These are phyloP conservation scores for Carassius carassius DNA, from an alignment of 2,113 vertebrate species.

Conservation along the genomic window DNA sequence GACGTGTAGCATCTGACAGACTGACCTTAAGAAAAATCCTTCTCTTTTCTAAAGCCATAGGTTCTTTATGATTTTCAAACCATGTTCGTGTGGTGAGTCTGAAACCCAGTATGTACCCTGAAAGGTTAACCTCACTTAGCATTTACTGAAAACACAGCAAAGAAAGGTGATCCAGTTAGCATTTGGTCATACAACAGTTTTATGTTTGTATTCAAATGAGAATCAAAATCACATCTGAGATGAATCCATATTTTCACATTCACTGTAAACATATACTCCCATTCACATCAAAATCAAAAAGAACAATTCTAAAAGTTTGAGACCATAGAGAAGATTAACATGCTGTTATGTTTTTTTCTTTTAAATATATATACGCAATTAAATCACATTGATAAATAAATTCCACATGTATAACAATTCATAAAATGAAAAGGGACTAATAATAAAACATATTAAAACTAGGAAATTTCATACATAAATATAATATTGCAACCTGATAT, in stretches of 20 bases:
- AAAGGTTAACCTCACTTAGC: slow-evolving; percentile 3
- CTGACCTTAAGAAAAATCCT: slow-evolving; percentile 6
- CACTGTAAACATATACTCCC: slow-evolving; percentile 60
- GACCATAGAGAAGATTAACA: slow-evolving; percentile 70
- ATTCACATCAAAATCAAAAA: slow-evolving; percentile 60
- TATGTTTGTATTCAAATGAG: slow-evolving; percentile 55
- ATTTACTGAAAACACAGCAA: slow-evolving; percentile 38
- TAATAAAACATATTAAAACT: slow-evolving; percentile 54
- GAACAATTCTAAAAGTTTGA: slow-evolving; percentile 56
- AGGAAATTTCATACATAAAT: slow-evolving; percentile 71
- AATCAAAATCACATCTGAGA: slow-evolving; percentile 56
- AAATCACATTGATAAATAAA: slow-evolving; percentile 72
- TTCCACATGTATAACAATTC: slow-evolving; percentile 70
- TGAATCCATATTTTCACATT: slow-evolving; percentile 58
- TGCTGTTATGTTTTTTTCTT: slow-evolving; percentile 62
- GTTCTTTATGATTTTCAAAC: not conserved
- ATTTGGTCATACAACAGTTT: slow-evolving; percentile 45
- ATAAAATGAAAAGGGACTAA: slow-evolving; percentile 71
- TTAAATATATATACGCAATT: slow-evolving; percentile 68
- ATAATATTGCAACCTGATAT: slow-evolving; percentile 83
- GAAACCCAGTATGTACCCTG: slow-evolving; percentile 7
- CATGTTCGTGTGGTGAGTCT: not conserved
- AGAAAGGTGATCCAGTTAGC: slow-evolving; percentile 24
- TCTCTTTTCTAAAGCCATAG: slow-evolving; percentile 1
- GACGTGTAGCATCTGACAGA: slow-evolving; percentile 9